Base-by-base conservation (phyloP, 2,888 invertebrate species). In the Catocala fraxini region DNA sequence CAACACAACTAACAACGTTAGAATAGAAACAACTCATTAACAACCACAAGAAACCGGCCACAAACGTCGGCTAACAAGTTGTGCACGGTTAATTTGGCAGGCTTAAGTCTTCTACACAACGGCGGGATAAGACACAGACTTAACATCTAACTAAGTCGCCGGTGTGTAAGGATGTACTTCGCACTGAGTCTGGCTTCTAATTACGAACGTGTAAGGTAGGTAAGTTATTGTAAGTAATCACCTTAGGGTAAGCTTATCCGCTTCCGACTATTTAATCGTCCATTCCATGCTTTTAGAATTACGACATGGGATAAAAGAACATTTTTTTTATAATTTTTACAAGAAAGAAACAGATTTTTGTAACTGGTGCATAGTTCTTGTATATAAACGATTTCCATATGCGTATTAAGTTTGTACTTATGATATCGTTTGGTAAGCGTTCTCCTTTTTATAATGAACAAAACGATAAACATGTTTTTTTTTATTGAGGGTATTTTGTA, bases 201-300 rank as follows among this genome's bases (percentile, higher is more conserved):
- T 80, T 81, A 81, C 80, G 77, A 84, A 77, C 80, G 77, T 75
- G 72, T 82, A 81, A 86, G 86, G 80, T 89, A 91, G 85, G 82
- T 91, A 89, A 86, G 89, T 86, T 87, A 87, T 83, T 85, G 79
- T 91, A 90, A 89, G 91, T 86, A 80, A 83, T 82, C 75, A 70
- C 75, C 80, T 68, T 84, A 87, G 83, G 78, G 62, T 87, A 87
- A 83, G 84, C 83, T 84, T 79, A 77, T 70, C 71, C 83, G 87
- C 89, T 89, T 86, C 84, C 83, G 73, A 77, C 70, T 79, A 75
- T 79, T 59, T 81, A 82, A 82, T 84, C 84, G 86, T 86, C 86
- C 90, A 86, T 87, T 88, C 90, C 89, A 87, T 84, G 85, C 85
- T 84, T 87, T 82, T 80, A 81, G 77, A 79, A 71, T 83, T 77